Conservation (phyloP, 2,888 invertebrate species). For the Patella pellucida region DNA sequence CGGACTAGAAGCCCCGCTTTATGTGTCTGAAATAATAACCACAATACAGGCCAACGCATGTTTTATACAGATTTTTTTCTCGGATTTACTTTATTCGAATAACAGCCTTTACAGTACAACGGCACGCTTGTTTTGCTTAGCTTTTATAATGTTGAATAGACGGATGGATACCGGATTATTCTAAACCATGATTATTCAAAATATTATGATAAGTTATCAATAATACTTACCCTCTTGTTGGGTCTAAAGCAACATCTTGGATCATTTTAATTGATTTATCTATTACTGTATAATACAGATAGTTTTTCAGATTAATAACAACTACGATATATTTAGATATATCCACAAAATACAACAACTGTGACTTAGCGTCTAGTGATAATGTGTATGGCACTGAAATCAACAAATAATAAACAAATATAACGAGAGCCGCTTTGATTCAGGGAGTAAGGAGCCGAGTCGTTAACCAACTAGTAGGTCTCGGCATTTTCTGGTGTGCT, state of each 20-base stretch:
- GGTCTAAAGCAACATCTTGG: slow-evolving; percentile 17
- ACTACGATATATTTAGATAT: neutral
- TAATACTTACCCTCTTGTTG: slow-evolving; percentile 13
- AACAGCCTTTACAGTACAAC: neutral
- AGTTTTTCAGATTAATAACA: slow-evolving; percentile 6
- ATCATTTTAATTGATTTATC: neutral
- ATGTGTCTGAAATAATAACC: neutral
- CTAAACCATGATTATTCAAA: too few species aligned
- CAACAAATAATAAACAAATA: neutral
- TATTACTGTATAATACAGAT: slow-evolving; percentile 1
- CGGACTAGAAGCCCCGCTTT: too few species aligned
- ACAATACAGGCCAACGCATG: neutral
- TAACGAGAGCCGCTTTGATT: too few species aligned
- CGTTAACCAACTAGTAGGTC: too few species aligned
- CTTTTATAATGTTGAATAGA: too few species aligned
- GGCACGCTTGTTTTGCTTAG: neutral
- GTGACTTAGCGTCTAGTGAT: slow-evolving; percentile 13
- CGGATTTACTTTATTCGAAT: neutral
- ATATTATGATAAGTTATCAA: too few species aligned
- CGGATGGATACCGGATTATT: too few species aligned
- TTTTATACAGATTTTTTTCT: neutral
- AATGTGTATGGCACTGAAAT: slow-evolving; percentile 16
- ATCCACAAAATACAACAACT: slow-evolving; percentile 21
- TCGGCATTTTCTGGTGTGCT: too few species aligned
- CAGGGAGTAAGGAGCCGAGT: too few species aligned